Evolutionary conservation across 2,888 invertebrate species (phyloP).

Genomic region (Clostera curtula): DNA sequence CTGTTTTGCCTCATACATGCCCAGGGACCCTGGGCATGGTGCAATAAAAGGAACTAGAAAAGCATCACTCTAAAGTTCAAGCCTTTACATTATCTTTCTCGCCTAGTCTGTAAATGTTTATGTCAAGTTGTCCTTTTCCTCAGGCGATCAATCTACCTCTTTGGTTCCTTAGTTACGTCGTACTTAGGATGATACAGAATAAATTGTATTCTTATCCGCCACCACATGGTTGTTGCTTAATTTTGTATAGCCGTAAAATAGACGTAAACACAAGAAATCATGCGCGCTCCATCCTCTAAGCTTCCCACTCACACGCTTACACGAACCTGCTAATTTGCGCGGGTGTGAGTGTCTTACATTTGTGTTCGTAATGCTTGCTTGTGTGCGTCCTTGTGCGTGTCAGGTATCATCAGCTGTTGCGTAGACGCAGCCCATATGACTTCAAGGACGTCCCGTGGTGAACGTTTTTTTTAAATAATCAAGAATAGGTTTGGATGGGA

Average conservation of each 20-base stretch:
- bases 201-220: too few species aligned
- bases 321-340: constrained; percentile 3
- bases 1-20: too few species aligned
- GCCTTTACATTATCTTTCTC: too few species aligned
- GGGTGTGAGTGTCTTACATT: constrained; percentile 8
- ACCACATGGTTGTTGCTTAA: too few species aligned
- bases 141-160: too few species aligned
- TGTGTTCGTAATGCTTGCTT: constrained; percentile 13
- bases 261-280: constrained; percentile 6
- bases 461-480: constrained; percentile 26
- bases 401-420: constrained; percentile 72
- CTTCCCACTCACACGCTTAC: constrained; percentile 9
- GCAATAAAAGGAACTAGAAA: too few species aligned
- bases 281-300: constrained; percentile 13
- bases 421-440: constrained; percentile 63
- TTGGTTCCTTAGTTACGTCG: too few species aligned
- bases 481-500: constrained; percentile 13
- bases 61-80: too few species aligned
- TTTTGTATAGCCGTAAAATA: neutral
- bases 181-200: too few species aligned
- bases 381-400: constrained; percentile 36
- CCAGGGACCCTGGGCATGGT: too few species aligned
- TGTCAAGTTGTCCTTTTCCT: too few species aligned
- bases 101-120: too few species aligned
- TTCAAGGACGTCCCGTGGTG: constrained; percentile 60